phyloP scores from a whole-genome alignment of 2,797 vertebrate species.

The Bradypodion ventrale region DNA sequence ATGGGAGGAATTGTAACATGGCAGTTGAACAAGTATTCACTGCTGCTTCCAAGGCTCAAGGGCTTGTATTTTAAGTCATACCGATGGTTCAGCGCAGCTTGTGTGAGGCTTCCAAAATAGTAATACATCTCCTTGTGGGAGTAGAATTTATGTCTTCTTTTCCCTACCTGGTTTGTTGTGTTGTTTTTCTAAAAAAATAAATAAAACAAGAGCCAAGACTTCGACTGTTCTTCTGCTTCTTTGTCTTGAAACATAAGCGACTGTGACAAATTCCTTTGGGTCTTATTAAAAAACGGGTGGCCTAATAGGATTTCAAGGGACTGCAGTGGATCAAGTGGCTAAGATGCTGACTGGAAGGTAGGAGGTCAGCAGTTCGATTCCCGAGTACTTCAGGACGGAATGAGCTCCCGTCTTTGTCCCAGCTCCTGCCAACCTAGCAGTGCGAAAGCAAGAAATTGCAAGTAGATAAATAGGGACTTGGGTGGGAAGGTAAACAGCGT shows the following conservation, averaged over 20 bases:
- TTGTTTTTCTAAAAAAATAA: conserved; percentile 8
- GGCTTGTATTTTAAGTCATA: conserved; percentile 10
- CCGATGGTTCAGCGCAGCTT: background rate
- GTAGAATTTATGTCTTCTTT: background rate
- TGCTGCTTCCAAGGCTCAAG: background rate
- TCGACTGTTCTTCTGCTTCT: background rate
- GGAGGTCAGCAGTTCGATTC: no score
- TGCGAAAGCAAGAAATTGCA: no score
- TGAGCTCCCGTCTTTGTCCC: no score
- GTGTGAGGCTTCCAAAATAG: background rate
- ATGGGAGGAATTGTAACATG: background rate
- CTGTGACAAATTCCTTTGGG: no score
- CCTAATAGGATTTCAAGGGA: background rate
- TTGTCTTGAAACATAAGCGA: background rate
- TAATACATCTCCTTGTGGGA: background rate
- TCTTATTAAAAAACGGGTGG: background rate
- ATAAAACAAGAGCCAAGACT: conserved; percentile 6
- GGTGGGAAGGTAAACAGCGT: no score
- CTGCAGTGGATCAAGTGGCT: no score
- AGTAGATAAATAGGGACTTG: no score
- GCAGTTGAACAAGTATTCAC: background rate
- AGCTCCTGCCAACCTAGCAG: no score
- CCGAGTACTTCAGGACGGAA: no score
- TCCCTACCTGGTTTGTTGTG: background rate
- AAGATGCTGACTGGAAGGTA: no score